These are phyloP conservation scores for Ennomos quercinarius DNA, from an alignment of 2,888 invertebrate species.

Conservation along the genomic window DNA sequence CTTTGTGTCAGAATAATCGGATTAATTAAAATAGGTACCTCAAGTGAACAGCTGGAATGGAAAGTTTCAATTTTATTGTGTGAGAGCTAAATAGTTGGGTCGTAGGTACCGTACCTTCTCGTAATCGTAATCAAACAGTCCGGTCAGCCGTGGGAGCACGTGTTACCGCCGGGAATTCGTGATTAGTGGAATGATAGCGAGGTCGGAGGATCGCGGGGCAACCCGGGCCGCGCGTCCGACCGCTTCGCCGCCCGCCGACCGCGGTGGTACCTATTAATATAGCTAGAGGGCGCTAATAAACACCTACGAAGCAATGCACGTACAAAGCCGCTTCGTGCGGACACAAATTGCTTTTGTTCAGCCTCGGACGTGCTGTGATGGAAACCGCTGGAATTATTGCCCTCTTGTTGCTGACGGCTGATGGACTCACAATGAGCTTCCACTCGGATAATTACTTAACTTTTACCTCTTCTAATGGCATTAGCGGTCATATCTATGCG, in stretches of 20 bases:
- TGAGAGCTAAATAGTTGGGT: constrained; percentile 59
- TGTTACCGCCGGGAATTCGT: constrained; percentile 63
- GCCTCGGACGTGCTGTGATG: constrained; percentile 71
- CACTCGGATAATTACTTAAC: constrained; percentile 63
- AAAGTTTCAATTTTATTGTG: constrained; percentile 38
- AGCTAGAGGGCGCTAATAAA: constrained; percentile 74
- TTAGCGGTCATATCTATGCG: constrained; percentile 48
- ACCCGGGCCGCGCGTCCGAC: constrained; percentile 35
- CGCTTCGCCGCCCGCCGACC: constrained; percentile 42
- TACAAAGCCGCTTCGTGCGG: constrained; percentile 76
- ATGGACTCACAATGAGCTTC: constrained; percentile 67
- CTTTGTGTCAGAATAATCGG: constrained; percentile 28
- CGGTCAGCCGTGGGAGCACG: constrained; percentile 54
- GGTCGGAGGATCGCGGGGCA: constrained; percentile 57
- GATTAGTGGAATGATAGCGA: constrained; percentile 69
- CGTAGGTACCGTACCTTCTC: constrained; percentile 15
- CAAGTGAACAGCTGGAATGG: constrained; percentile 42
- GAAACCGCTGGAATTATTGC: constrained; percentile 61
- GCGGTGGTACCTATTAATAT: constrained; percentile 55
- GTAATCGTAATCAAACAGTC: constrained; percentile 48
- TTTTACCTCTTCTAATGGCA: constrained; percentile 62
- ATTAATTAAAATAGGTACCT: constrained; percentile 34
- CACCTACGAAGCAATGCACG: constrained; percentile 79
- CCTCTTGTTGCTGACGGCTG: constrained; percentile 59
- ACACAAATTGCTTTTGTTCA: constrained; percentile 84